Percentiles rank a stretch among this genome's conserved stretches.
These are phyloP conservation scores for Thelaira solivaga DNA, from an alignment of 2,888 invertebrate genomes.

Conservation along the genomic window DNA sequence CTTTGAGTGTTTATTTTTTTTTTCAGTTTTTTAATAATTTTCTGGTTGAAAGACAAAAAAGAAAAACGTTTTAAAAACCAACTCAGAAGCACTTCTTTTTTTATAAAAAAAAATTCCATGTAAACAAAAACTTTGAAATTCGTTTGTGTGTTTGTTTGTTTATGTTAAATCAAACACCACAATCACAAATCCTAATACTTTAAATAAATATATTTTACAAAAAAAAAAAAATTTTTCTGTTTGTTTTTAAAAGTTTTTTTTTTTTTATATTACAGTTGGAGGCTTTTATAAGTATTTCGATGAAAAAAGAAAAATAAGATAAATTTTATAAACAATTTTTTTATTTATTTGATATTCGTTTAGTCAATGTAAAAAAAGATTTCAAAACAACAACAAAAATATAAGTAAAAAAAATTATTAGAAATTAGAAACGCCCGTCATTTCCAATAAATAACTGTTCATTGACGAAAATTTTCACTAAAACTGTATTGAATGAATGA, in stretches of 20 bases:
- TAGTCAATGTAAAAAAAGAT: neutral
- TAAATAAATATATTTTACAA: no score
- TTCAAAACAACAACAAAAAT: neutral
- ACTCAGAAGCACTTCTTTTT: constrained; percentile 13
- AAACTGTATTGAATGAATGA: constrained; percentile 47
- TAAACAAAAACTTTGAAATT: neutral
- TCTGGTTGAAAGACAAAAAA: constrained; percentile 4
- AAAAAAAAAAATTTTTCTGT: no score
- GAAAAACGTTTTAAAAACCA: constrained; percentile 6
- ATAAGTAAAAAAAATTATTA: no score
- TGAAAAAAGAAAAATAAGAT: neutral
- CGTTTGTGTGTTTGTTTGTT: neutral
- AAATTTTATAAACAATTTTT: neutral
- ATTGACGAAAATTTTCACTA: constrained; percentile 28
- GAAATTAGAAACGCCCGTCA: constrained; percentile 28
- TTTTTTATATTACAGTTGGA: constrained; percentile 7
- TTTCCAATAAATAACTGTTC: constrained; percentile 33
- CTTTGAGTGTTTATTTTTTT: neutral
- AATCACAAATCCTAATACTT: constrained; percentile 1
- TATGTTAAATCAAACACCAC: constrained; percentile 2
- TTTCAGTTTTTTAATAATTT: neutral
- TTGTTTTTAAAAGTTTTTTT: neutral
- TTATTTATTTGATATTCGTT: neutral
- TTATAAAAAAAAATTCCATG: neutral
- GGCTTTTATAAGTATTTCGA: neutral